Base-by-base conservation (phyloP, 2,113 vertebrate genomes). In the Nothocercus julius region DNA sequence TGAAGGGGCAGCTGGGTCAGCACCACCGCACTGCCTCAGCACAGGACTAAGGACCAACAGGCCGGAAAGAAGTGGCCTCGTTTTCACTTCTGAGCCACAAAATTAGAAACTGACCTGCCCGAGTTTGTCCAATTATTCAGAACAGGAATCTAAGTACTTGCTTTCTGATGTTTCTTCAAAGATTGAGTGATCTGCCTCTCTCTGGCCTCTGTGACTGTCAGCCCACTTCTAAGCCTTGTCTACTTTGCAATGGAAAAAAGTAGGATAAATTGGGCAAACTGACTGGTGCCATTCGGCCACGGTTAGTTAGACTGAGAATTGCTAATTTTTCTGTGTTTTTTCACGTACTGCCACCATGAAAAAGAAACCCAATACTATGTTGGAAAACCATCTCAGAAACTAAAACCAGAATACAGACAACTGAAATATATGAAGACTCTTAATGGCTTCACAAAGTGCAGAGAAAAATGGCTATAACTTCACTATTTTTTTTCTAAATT, bases 291-390 rank as follows among this genome's bases (percentile, higher is more conserved):
- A 90, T 69, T 27, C 87, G 61, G 56, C 68, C 66, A 92, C 20
- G 3, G 24, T 56, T 75, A 90, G 90, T 85, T 88, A 69, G n/a
- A 89, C 66, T 82, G 28, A 90, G 77, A 92, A 95, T 42, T 74
- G 58, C 83, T 77, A 34, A 72, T 92, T 40, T 47, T 18, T 75
- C 27, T 30, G 42, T 27, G n/a, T 92, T 77, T 93, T 56, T 92
- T 73, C n/a, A 59, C 77, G 20, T 19, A 95, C 81, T 94, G 49
- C 69, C 90, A 93, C 74, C 75, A 82, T 64, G 72, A 91, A 93
- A 89, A 76, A 36, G 90, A 38, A 89, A 81, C 94, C 58, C 54
- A 32, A 56, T 18, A 34, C 24, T 34, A 53, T 28, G 25, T 24
- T 17, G 14, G 28, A 30, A 54, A 56, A 56, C 53, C 28, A 56